Conservation (phyloP, 2,888 invertebrate species). For the Caenorhabditis sp. region DNA sequence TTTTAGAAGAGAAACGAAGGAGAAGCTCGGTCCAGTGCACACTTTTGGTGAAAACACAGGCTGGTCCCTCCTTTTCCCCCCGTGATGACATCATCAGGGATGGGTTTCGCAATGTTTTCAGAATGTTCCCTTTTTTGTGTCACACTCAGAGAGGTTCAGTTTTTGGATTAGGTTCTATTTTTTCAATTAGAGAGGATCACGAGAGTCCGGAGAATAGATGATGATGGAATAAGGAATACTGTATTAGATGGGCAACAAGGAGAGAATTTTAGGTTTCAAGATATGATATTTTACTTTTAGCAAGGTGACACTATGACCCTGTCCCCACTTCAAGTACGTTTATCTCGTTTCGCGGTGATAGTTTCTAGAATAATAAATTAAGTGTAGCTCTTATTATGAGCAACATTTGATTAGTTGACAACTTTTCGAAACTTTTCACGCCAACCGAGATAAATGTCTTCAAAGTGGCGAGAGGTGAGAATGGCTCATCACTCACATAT, state of each 20-base stretch:
- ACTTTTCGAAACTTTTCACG: no score
- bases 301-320: no score
- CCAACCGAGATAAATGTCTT: no score
- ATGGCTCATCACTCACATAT: no score
- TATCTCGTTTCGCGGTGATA: no score
- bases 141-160: conserved; percentile 13
- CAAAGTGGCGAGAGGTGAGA: no score
- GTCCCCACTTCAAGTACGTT: no score
- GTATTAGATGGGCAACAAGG: conserved; percentile 10
- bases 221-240: conserved; percentile 3
- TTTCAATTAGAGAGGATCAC: conserved; percentile 16
- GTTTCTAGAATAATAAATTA: no score
- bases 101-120: conserved; percentile 41
- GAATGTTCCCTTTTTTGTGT: conserved; percentile 26
- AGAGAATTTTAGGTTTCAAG: no score
- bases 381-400: no score
- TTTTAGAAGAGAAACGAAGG: conserved; percentile 1
- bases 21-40: conserved; percentile 27
- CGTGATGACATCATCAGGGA: conserved; percentile 28
- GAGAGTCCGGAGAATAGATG: background rate
- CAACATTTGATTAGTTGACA: no score
- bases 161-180: conserved; percentile 29
- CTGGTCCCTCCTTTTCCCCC: background rate
- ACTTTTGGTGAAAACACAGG: conserved; percentile 24
- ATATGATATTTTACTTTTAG: no score